phyloP scores from a whole-genome alignment of 1,140 invertebrate genomes.

The Stegodyphus dumicola region DNA sequence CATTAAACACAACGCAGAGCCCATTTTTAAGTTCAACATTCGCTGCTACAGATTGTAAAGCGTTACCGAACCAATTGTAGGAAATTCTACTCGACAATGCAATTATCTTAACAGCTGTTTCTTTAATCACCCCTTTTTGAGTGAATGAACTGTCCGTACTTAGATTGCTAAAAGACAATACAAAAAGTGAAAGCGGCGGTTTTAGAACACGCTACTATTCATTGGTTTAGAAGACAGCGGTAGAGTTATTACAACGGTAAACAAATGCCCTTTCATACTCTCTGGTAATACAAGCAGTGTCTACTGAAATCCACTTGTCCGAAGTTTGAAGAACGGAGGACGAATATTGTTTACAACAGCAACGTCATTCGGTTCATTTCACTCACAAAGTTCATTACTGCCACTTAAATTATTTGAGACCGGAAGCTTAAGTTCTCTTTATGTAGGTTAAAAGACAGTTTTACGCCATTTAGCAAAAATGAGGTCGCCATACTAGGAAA shows the following conservation, averaged over 20 bases:
- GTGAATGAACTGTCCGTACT: no score
- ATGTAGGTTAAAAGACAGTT: constrained; percentile 51
- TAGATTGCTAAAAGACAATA: no score
- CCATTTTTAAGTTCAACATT: no score
- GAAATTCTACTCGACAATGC: no score
- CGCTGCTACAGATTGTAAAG: no score
- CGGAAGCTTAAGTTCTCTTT: constrained; percentile 32
- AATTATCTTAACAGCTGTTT: no score
- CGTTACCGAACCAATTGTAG: no score
- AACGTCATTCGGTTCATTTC: constrained; percentile 23
- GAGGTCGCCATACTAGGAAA: constrained; percentile 22
- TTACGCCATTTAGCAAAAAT: constrained; percentile 41
- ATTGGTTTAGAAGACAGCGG: no score
- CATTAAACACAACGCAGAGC: no score
- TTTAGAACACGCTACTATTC: no score
- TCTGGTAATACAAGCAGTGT: background rate
- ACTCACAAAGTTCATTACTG: constrained; percentile 6
- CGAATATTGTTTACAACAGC: constrained; percentile 4
- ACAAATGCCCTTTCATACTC: constrained; percentile 28
- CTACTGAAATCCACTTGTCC: constrained; percentile 32
- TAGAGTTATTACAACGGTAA: background rate
- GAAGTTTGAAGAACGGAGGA: constrained; percentile 6
- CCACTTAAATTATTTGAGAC: constrained; percentile 47
- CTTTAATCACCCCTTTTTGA: no score
- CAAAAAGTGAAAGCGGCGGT: no score